phyloP scores from a whole-genome alignment of 2,888 invertebrate genomes.

The Agriopis leucophaearia region DNA sequence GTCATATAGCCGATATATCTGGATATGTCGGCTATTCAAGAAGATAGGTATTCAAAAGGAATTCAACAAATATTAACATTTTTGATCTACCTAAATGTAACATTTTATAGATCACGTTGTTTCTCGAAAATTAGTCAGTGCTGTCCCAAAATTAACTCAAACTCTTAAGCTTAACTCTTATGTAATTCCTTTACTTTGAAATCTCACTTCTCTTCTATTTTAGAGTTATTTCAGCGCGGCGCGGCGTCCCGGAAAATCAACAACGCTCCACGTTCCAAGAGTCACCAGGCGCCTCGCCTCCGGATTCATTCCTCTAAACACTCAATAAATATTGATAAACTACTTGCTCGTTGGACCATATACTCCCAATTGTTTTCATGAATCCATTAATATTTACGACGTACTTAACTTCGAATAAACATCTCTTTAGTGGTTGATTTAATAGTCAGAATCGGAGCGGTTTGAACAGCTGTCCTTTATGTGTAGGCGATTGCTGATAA shows the following conservation, averaged over 20 bases:
- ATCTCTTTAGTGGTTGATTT: conserved; percentile 44
- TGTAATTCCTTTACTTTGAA: neutral
- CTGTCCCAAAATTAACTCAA: neutral
- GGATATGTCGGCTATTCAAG: too few relatives aligned
- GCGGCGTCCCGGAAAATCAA: neutral
- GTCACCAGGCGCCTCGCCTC: conserved; percentile 20
- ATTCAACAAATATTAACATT: too few relatives aligned
- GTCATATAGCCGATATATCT: too few relatives aligned
- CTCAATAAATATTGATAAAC: conserved; percentile 55
- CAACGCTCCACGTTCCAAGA: conserved; percentile 2
- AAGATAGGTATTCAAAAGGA: too few relatives aligned
- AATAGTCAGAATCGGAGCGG: conserved; percentile 37
- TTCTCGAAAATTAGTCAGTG: neutral
- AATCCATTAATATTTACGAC: conserved; percentile 53
- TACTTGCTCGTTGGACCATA: conserved; percentile 44
- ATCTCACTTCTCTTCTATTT: neutral
- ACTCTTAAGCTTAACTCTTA: neutral
- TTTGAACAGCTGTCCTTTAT: conserved; percentile 30
- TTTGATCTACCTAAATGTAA: neutral
- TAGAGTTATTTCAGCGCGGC: neutral
- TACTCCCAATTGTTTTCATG: conserved; percentile 52
- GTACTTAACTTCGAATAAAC: conserved; percentile 48
- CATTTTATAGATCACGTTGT: neutral
- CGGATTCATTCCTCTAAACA: conserved; percentile 32
- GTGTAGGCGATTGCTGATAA: conserved; percentile 14